Conservation (phyloP, 2,797 vertebrate genomes). For the Synanceia verrucosa region DNA sequence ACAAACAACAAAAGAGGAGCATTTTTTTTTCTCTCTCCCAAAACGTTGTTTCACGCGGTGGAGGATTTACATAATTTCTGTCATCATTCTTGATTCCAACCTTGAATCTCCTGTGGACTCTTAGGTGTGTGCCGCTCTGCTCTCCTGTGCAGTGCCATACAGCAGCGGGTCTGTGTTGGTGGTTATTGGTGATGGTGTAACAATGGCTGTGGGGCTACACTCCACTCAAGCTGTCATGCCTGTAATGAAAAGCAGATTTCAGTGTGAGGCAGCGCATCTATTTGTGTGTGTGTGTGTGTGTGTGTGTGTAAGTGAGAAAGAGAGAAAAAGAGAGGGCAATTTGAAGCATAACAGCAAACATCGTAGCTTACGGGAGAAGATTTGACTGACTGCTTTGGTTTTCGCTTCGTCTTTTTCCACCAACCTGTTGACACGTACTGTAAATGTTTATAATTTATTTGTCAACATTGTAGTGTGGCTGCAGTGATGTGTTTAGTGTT, state of each 20-base stretch:
- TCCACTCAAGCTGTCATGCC: slow-evolving; percentile 58
- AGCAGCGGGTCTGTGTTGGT: slow-evolving; percentile 20
- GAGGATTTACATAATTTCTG: slow-evolving; percentile 51
- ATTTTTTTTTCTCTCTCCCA: background rate
- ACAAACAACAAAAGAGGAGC: slow-evolving; percentile 5
- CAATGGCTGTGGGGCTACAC: slow-evolving; percentile 53
- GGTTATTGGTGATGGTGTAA: slow-evolving; percentile 39
- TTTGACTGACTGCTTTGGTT: slow-evolving; percentile 12
- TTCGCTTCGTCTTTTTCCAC: background rate
- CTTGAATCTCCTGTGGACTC: slow-evolving; percentile 32
- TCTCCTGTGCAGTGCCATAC: slow-evolving; percentile 14
- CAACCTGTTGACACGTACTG: background rate
- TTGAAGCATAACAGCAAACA: slow-evolving; percentile 5
- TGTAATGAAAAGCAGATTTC: slow-evolving; percentile 59
- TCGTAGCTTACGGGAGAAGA: slow-evolving; percentile 17
- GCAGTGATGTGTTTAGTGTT: background rate
- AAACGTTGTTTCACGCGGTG: slow-evolving; percentile 16
- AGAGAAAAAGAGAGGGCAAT: slow-evolving; percentile 8
- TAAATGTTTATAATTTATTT: background rate
- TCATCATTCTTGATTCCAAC: slow-evolving; percentile 34
- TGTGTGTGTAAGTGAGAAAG: slow-evolving; percentile 18
- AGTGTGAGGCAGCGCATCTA: slow-evolving; percentile 47
- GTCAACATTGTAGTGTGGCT: background rate
- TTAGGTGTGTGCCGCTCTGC: slow-evolving; percentile 10
- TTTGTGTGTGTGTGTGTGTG: slow-evolving; percentile 4